Conservation (phyloP, 2,113 vertebrate genomes). For the Aix galericulata region DNA sequence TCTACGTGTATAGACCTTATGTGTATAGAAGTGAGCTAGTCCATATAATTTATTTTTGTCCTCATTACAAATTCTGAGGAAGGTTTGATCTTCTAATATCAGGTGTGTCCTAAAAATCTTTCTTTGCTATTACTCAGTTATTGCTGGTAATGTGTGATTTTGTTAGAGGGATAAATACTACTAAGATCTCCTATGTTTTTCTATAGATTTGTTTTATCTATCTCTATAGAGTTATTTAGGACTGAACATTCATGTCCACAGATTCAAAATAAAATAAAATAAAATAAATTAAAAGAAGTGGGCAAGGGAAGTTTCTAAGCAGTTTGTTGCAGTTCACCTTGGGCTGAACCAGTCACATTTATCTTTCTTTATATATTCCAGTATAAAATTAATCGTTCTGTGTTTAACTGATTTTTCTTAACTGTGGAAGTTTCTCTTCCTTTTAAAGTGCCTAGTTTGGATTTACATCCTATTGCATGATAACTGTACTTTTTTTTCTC, state of each 20-base stretch:
- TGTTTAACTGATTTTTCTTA: not conserved
- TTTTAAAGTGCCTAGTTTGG: not conserved
- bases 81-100: not conserved
- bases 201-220: not conserved
- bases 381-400: not conserved
- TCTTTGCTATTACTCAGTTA: not conserved
- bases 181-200: not conserved
- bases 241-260: not conserved
- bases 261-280: not conserved
- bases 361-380: not conserved
- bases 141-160: not conserved
- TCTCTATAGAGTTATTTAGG: not conserved
- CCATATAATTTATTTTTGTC: not conserved
- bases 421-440: not conserved
- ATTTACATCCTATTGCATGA: not conserved
- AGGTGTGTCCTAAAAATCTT: not conserved
- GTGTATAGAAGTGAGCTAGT: not conserved
- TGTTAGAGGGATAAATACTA: not conserved
- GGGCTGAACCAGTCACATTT: not conserved
- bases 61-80: not conserved
- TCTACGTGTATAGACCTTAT: not conserved
- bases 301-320: not conserved
- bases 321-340: not conserved
- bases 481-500: not conserved
- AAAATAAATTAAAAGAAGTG: not conserved